These are phyloP conservation scores for Nansenia antarctica DNA, from an alignment of 2,113 vertebrate genomes.

Conservation along the genomic window DNA sequence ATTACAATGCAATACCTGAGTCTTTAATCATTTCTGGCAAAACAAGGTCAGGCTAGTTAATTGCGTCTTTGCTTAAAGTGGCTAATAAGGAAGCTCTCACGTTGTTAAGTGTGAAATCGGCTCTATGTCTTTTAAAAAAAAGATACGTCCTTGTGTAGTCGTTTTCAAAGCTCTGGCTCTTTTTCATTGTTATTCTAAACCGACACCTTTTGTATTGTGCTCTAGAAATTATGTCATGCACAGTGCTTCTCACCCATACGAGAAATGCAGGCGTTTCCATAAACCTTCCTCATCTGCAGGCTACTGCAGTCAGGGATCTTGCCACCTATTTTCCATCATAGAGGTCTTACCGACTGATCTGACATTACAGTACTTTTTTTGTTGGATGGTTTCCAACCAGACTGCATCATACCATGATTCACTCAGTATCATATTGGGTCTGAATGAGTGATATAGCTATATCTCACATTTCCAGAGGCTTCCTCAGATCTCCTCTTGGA, in stretches of 20 bases:
- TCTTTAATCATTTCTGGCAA: slow-evolving; percentile 19
- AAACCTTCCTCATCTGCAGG: slow-evolving; percentile 23
- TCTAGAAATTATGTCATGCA: slow-evolving; percentile 4
- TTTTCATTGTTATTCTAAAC: neutral
- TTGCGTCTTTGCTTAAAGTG: slow-evolving; percentile 13
- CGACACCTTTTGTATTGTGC: neutral
- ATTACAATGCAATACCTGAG: slow-evolving; percentile 23
- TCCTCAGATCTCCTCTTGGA: slow-evolving; percentile 55
- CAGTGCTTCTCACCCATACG: slow-evolving; percentile 8
- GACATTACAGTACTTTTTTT: slow-evolving; percentile 16
- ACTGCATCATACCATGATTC: slow-evolving; percentile 21
- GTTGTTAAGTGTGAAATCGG: slow-evolving; percentile 1
- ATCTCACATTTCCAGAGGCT: slow-evolving; percentile 52
- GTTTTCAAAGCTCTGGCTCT: no score
- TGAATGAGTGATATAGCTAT: slow-evolving; percentile 50
- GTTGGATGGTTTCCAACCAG: slow-evolving; percentile 31
- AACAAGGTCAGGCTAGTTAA: slow-evolving; percentile 37
- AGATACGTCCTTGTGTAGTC: slow-evolving; percentile 20
- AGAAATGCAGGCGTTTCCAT: slow-evolving; percentile 14
- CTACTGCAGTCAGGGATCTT: slow-evolving; percentile 23
- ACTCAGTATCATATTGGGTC: slow-evolving; percentile 32
- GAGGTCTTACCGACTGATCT: slow-evolving; percentile 17
- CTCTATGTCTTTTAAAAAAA: slow-evolving; percentile 16
- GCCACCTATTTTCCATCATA: slow-evolving; percentile 35
- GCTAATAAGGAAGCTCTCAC: neutral